These are phyloP conservation scores for Ascidia mentula DNA, from an alignment of 23 tunicate species.

Conservation along the genomic window DNA sequence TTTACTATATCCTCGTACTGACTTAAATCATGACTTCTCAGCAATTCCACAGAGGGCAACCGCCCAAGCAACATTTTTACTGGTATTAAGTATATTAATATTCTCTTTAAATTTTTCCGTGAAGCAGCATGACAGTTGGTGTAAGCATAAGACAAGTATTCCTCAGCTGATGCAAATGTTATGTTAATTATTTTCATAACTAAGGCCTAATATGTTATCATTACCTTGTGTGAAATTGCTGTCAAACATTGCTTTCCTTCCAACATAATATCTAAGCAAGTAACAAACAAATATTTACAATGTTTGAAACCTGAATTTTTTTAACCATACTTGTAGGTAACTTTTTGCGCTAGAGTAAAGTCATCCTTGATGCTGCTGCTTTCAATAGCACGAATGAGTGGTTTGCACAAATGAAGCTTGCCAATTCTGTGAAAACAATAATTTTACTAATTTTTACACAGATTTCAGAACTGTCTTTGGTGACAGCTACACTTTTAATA, in stretches of 20 bases:
- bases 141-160: slow-evolving; percentile 77
- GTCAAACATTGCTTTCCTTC: slow-evolving; percentile 98
- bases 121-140: slow-evolving; percentile 75
- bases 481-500: background rate
- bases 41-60: slow-evolving; percentile 57
- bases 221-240: slow-evolving; percentile 80
- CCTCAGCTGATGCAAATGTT: slow-evolving; percentile 57
- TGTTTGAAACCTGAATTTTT: background rate
- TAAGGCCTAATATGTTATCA: no score
- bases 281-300: background rate
- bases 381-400: slow-evolving; percentile 91
- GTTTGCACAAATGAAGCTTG: slow-evolving; percentile 90
- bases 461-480: background rate
- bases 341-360: slow-evolving; percentile 85
- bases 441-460: no score
- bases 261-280: slow-evolving; percentile 76
- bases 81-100: slow-evolving; percentile 77
- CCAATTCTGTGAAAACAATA: slow-evolving; percentile 52
- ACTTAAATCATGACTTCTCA: slow-evolving; percentile 42
- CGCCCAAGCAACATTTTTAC: slow-evolving; percentile 94
- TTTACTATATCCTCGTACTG: slow-evolving; percentile 64
- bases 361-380: slow-evolving; percentile 82
- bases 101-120: slow-evolving; percentile 50
- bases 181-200: no score
- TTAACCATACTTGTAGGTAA: slow-evolving; percentile 76